Conservation (phyloP, 2,113 vertebrate genomes). For the Podilymbus podiceps region DNA sequence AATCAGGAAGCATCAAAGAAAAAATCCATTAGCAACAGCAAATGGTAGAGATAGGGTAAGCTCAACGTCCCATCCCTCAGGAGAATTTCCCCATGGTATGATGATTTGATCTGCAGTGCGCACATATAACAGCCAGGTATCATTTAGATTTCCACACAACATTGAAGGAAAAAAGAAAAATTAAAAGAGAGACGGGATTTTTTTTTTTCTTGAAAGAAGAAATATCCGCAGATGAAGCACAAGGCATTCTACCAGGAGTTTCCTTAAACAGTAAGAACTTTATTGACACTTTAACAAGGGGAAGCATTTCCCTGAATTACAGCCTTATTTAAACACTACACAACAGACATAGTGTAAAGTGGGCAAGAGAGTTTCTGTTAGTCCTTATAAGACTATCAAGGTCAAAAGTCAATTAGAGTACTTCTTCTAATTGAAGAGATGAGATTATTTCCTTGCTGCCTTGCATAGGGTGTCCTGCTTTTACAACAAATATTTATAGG, state of each 20-base stretch:
- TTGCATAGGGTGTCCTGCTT: not conserved
- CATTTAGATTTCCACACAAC: not conserved
- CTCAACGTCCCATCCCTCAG: not conserved
- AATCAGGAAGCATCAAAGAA: not conserved
- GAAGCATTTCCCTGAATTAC: conserved; percentile 56
- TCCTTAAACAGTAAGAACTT: conserved; percentile 69
- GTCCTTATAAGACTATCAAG: conserved; percentile 52
- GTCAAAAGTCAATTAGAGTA: conserved; percentile 68
- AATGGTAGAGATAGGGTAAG: not conserved
- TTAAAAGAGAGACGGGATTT: accelerated
- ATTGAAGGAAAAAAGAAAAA: not conserved
- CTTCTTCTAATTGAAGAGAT: conserved; percentile 49
- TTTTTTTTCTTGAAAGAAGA: not conserved
- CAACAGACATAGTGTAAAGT: conserved; percentile 53
- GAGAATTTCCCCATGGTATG: not conserved
- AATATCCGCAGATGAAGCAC: conserved; percentile 7
- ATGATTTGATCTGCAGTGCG: not conserved
- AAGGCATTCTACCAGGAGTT: conserved; percentile 14
- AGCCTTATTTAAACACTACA: conserved; percentile 64
- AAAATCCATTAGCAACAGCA: not conserved
- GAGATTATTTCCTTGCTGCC: conserved; percentile 11
- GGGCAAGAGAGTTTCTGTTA: conserved; percentile 55
- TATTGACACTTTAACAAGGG: conserved; percentile 66
- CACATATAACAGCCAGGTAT: not conserved
- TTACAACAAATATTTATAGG: conserved; percentile 67